These are phyloP conservation scores for Philypnodon macrostomus DNA, from an alignment of 2,797 vertebrate genomes.

Conservation along the genomic window DNA sequence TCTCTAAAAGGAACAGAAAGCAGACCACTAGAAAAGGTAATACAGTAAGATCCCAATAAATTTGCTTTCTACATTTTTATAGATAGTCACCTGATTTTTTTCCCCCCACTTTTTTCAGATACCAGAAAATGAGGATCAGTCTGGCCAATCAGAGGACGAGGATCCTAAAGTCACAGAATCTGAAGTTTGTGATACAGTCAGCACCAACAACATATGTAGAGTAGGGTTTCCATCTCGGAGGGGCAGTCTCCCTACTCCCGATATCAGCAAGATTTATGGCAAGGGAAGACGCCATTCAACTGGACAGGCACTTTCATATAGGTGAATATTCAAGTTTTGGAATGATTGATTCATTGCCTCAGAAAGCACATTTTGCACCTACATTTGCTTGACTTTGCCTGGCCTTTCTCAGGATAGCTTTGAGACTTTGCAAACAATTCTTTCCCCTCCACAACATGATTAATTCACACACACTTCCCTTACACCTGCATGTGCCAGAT, in stretches of 20 bases:
- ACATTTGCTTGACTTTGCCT: neutral
- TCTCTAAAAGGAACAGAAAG: constrained; percentile 65
- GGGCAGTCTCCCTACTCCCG: constrained; percentile 66
- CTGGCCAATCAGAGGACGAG: constrained; percentile 58
- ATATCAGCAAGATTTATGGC: constrained; percentile 51
- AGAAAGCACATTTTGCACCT: neutral
- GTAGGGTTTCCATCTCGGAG: constrained; percentile 49
- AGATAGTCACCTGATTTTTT: neutral
- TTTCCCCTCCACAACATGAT: neutral
- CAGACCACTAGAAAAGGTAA: constrained; percentile 75
- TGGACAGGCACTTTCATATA: constrained; percentile 57
- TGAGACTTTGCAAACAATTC: neutral
- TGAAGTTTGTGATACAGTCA: constrained; percentile 54
- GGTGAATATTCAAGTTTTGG: constrained; percentile 43
- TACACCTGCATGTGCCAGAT: constrained; percentile 13
- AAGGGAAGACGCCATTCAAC: constrained; percentile 69
- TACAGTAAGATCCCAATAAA: too few species aligned
- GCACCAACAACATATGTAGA: constrained; percentile 32
- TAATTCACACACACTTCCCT: constrained; percentile 12
- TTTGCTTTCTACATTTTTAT: too few species aligned
- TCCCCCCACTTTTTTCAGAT: constrained; percentile 67
- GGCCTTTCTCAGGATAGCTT: neutral
- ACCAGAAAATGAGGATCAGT: constrained; percentile 75
- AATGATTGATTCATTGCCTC: neutral
- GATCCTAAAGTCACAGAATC: constrained; percentile 29